phyloP scores from a whole-genome alignment of 2,113 vertebrate genomes.

The Dunckerocampus dactyliophorus region DNA sequence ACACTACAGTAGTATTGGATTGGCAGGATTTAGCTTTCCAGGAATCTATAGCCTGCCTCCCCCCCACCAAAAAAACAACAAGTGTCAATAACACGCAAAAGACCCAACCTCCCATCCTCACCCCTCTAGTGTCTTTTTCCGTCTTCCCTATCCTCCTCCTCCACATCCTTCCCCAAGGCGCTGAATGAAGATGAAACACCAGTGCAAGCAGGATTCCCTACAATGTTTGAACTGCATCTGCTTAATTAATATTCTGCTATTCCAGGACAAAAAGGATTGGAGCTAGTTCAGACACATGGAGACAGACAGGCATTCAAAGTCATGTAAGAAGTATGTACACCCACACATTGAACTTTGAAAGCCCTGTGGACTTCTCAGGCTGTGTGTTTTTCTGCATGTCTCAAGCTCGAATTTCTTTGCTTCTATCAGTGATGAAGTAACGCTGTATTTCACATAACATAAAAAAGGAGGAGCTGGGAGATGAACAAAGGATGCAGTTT shows the following conservation, averaged over 20 bases:
- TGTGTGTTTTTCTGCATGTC: constrained; percentile 36
- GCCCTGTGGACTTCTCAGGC: constrained; percentile 20
- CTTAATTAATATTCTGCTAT: constrained; percentile 53
- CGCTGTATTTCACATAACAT: neutral
- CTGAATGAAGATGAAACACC: constrained; percentile 22
- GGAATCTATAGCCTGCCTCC: too few relatives aligned
- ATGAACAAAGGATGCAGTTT: neutral
- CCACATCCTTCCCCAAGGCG: constrained; percentile 32
- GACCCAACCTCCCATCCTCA: neutral
- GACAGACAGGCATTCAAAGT: constrained; percentile 31
- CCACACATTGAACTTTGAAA: constrained; percentile 28
- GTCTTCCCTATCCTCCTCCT: constrained; percentile 16
- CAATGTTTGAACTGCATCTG: constrained; percentile 35
- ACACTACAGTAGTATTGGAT: too few relatives aligned
- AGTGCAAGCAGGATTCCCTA: constrained; percentile 29
- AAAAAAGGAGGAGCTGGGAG: neutral
- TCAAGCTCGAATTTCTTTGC: constrained; percentile 32
- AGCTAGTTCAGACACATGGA: neutral
- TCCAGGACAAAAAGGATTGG: constrained; percentile 11
- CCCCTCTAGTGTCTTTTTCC: constrained; percentile 4
- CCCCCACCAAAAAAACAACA: too few relatives aligned
- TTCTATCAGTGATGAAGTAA: constrained; percentile 16
- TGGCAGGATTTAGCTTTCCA: too few relatives aligned
- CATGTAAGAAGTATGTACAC: constrained; percentile 29
- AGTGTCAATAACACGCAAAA: neutral